Conservation (phyloP, 2,888 invertebrate species). For the Himalopsyche kuldschensis region DNA sequence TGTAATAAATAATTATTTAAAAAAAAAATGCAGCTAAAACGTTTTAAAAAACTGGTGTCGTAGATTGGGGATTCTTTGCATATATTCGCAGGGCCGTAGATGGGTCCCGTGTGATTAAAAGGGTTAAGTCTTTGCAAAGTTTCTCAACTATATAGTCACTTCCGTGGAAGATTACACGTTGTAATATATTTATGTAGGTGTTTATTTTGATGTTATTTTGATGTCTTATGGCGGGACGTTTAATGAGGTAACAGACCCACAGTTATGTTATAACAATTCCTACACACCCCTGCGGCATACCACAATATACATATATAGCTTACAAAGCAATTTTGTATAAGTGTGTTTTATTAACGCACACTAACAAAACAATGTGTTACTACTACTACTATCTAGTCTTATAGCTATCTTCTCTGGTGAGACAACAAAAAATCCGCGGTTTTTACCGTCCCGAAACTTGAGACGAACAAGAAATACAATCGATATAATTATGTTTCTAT, state of each 20-base stretch:
- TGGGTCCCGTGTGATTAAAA: no score
- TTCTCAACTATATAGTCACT: neutral
- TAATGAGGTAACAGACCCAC: neutral
- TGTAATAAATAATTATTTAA: no score
- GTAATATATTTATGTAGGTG: neutral
- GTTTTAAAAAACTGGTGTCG: no score
- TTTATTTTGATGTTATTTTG: neutral
- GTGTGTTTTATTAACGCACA: neutral
- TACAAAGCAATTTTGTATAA: neutral
- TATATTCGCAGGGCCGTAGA: no score
- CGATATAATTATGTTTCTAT: no score
- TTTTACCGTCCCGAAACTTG: no score
- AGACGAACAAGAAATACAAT: no score
- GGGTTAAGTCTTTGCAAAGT: neutral
- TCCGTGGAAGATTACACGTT: neutral
- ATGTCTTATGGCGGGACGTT: neutral
- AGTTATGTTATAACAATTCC: neutral
- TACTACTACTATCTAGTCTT: no score
- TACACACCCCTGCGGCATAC: neutral
- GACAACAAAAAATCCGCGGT: no score
- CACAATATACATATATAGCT: neutral
- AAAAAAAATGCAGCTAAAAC: no score
- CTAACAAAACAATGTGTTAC: neutral
- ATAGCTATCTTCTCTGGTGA: no score
- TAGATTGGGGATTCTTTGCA: no score